These are phyloP conservation scores for Athrips mouffetella DNA, from an alignment of 2,888 invertebrate species.

Conservation along the genomic window DNA sequence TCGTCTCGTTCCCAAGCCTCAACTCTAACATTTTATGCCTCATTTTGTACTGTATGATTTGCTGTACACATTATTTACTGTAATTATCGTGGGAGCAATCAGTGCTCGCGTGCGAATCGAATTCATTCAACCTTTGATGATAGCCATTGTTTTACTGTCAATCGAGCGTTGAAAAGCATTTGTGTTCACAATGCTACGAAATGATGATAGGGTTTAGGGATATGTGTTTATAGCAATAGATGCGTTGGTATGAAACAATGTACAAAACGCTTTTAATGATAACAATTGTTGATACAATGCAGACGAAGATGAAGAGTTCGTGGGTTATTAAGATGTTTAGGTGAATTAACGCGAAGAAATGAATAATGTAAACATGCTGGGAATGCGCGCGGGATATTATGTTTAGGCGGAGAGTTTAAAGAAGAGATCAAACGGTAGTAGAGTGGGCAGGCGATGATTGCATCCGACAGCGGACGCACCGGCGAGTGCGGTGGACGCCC, in stretches of 20 bases:
- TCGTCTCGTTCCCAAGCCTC: conserved; percentile 66
- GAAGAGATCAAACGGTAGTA: conserved; percentile 61
- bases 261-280: conserved; percentile 5
- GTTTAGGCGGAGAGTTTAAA: conserved; percentile 35
- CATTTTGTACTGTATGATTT: conserved; percentile 72
- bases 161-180: conserved; percentile 17
- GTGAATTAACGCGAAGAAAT: conserved; percentile 4
- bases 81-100: conserved; percentile 69
- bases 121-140: conserved; percentile 42
- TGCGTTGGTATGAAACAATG: neutral
- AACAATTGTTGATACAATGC: neutral
- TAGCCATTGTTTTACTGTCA: conserved; percentile 39
- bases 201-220: conserved; percentile 14
- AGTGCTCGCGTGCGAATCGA: conserved; percentile 50
- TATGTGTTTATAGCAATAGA: neutral
- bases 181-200: conserved; percentile 15
- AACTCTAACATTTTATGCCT: conserved; percentile 70
- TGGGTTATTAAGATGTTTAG: conserved; percentile 1
- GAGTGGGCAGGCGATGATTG: conserved; percentile 54
- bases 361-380: conserved; percentile 8
- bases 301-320: neutral
- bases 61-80: conserved; percentile 63
- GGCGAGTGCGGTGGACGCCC: conserved; percentile 28
- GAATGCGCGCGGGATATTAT: conserved; percentile 13
- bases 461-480: conserved; percentile 43